Evolutionary conservation across 2,888 invertebrate genomes (phyloP).

Genomic region (Euphydryas editha): DNA sequence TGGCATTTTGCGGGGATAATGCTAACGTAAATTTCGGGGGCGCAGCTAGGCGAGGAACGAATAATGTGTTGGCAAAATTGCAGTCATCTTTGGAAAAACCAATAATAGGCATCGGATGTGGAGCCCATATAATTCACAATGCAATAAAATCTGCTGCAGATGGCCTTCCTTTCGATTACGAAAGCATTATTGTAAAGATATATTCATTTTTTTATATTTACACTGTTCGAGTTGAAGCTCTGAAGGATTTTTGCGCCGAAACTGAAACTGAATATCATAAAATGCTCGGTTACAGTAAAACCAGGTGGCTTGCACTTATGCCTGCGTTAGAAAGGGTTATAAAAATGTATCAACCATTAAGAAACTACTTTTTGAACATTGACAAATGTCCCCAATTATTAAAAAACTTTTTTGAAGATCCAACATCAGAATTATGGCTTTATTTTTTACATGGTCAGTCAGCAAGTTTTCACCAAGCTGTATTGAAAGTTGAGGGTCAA

Average conservation of each 20-base stretch:
- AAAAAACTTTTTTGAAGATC: constrained; percentile 49
- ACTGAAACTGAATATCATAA: constrained; percentile 44
- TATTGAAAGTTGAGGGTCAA: constrained; percentile 45
- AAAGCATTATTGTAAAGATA: constrained; percentile 45
- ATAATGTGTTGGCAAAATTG: constrained; percentile 43
- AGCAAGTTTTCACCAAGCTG: constrained; percentile 44
- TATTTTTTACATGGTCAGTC: constrained; percentile 45
- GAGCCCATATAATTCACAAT: constrained; percentile 47
- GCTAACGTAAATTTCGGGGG: constrained; percentile 46
- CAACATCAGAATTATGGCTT: constrained; percentile 49
- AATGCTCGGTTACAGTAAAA: constrained; percentile 47
- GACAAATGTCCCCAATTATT: constrained; percentile 36
- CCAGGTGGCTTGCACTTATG: constrained; percentile 44
- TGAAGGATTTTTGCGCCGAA: constrained; percentile 44
- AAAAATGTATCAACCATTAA: constrained; percentile 53
- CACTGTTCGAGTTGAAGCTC: constrained; percentile 44
- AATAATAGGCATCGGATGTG: constrained; percentile 45
- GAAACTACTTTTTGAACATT: constrained; percentile 49
- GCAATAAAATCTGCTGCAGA: constrained; percentile 47
- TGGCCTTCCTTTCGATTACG: constrained; percentile 43
- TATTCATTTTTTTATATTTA: constrained; percentile 47
- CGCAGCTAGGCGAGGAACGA: constrained; percentile 41
- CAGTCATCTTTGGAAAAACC: constrained; percentile 37
- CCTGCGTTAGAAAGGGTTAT: constrained; percentile 43
- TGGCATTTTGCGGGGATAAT: constrained; percentile 39